Evolutionary conservation across 2,113 vertebrate species (phyloP).

Genomic region (Maccullochella peelii): DNA sequence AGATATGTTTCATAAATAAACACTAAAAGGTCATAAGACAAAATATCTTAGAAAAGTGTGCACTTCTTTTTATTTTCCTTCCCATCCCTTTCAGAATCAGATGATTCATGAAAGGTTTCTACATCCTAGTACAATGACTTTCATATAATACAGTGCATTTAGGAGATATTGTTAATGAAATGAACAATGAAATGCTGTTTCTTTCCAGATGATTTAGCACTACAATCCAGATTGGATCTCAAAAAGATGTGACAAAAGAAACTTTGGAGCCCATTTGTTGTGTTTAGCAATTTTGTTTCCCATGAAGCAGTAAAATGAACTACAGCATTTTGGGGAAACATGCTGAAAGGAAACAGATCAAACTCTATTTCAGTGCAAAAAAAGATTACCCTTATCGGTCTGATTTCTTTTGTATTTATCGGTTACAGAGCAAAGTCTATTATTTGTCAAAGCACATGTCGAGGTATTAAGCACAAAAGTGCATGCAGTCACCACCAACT

Average conservation of each 20-base stretch:
- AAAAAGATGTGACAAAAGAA: neutral
- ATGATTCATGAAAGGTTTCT: neutral
- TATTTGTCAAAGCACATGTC: slow-evolving; percentile 8
- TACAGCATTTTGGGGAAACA: neutral
- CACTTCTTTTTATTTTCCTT: neutral
- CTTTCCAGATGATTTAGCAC: neutral
- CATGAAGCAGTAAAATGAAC: neutral
- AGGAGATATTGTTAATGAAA: neutral
- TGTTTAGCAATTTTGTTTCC: neutral
- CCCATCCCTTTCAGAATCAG: neutral
- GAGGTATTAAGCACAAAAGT: slow-evolving; percentile 8
- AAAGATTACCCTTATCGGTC: slow-evolving; percentile 4
- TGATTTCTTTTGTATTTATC: slow-evolving; percentile 2
- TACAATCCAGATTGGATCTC: neutral
- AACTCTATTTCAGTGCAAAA: neutral
- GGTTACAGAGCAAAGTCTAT: neutral
- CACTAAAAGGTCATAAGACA: neutral
- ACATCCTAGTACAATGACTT: neutral
- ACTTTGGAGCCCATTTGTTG: neutral
- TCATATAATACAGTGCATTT: neutral
- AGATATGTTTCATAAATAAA: neutral
- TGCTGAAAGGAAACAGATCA: slow-evolving; percentile 1
- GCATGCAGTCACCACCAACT: slow-evolving; percentile 16
- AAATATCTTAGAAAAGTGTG: neutral
- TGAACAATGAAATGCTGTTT: neutral